Percentiles rank a stretch among this genome's conserved stretches.
Evolutionary conservation across 1,140 invertebrate species (phyloP).

Genomic region (Temnothorax curvispinosus): DNA sequence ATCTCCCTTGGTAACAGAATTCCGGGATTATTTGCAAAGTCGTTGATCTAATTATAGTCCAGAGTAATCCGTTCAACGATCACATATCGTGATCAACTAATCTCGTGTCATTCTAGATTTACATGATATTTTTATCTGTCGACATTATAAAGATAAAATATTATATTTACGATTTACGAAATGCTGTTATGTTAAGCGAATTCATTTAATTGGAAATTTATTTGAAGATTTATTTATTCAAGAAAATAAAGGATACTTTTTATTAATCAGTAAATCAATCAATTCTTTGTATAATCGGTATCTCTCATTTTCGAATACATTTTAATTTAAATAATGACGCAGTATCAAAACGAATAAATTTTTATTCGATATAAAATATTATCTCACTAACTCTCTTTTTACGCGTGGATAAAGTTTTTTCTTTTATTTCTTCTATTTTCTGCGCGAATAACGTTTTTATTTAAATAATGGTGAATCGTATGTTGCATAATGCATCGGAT

Average conservation of each 20-base stretch:
- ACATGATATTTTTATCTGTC: neutral
- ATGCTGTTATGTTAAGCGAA: too few relatives aligned
- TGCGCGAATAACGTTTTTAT: slow-evolving; percentile 32
- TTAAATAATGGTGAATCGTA: slow-evolving; percentile 16
- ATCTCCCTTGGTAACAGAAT: neutral
- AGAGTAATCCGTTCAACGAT: neutral
- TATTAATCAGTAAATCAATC: slow-evolving; percentile 12
- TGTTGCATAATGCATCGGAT: slow-evolving; percentile 30
- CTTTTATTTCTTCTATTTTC: slow-evolving; percentile 30
- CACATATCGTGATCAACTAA: neutral
- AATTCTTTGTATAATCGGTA: slow-evolving; percentile 18
- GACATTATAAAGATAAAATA: neutral
- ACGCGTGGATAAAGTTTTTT: neutral
- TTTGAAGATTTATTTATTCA: neutral
- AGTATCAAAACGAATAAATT: slow-evolving; percentile 34
- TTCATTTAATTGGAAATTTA: neutral
- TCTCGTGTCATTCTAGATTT: neutral
- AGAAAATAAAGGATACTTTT: slow-evolving; percentile 7
- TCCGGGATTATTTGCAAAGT: slow-evolving; percentile 33
- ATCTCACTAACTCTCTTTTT: neutral
- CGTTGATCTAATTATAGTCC: slow-evolving; percentile 5
- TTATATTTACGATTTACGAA: neutral
- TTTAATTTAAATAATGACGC: slow-evolving; percentile 24
- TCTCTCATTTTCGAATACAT: slow-evolving; percentile 30
- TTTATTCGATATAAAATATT: slow-evolving; percentile 15